Conservation (phyloP, 2,797 vertebrate species). For the Novumbra hubbsi region DNA sequence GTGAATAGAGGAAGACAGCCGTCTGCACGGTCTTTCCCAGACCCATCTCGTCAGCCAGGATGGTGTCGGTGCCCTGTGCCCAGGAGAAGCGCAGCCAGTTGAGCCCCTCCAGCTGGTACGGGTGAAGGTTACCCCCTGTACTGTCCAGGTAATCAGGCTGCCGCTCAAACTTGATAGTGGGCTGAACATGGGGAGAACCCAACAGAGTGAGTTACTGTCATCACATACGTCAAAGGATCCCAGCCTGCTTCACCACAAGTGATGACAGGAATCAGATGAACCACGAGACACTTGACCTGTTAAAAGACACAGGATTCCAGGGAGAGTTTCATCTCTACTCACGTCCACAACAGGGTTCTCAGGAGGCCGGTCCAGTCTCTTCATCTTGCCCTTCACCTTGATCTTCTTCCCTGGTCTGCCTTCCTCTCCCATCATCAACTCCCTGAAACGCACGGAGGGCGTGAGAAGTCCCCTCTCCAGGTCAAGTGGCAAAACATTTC, state of each 20-base stretch:
- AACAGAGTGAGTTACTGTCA: background rate
- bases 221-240: background rate
- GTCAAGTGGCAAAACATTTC: background rate
- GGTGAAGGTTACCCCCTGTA: slow-evolving; percentile 90
- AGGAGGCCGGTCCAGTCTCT: slow-evolving; percentile 87
- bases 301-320: background rate
- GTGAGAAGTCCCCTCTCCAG: background rate
- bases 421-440: slow-evolving; percentile 96
- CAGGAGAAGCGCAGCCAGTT: slow-evolving; percentile 99
- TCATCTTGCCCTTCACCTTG: slow-evolving; percentile 86
- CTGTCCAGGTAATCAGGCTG: slow-evolving; percentile 92
- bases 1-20: slow-evolving; percentile 93
- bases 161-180: slow-evolving; percentile 95
- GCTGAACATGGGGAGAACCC: slow-evolving; percentile 63
- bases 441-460: slow-evolving; percentile 65
- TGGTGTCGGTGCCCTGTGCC: slow-evolving; percentile 98
- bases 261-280: background rate
- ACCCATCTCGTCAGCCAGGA: slow-evolving; percentile 98
- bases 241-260: background rate
- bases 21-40: slow-evolving; percentile 97
- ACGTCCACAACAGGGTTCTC: slow-evolving; percentile 95
- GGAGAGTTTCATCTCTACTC: slow-evolving; percentile 55
- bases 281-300: background rate
- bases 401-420: slow-evolving; percentile 91
- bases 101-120: slow-evolving; percentile 96